Conservation (phyloP, 2,888 invertebrate genomes). For the Macropis europaea region DNA sequence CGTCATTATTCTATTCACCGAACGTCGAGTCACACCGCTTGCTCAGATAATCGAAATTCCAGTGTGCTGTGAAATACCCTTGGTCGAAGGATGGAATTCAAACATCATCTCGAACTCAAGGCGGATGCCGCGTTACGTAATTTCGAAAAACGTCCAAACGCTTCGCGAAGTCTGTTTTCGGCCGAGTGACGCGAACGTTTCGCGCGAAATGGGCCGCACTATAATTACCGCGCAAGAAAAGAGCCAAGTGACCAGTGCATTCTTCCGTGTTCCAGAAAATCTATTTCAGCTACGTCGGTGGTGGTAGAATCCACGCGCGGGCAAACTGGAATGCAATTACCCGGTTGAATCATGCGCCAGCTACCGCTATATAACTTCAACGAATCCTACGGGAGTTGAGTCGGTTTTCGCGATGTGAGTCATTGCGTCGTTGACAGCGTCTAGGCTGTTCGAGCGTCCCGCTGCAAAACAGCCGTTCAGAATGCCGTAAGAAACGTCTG, state of each 20-base stretch:
- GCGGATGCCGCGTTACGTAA: too few relatives aligned
- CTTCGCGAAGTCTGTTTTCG: neutral
- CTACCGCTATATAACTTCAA: conserved; percentile 30
- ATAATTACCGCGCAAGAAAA: conserved; percentile 22
- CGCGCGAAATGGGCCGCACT: conserved; percentile 17
- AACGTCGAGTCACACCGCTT: too few relatives aligned
- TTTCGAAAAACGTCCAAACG: too few relatives aligned
- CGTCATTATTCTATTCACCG: too few relatives aligned
- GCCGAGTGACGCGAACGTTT: conserved; percentile 18
- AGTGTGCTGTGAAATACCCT: too few relatives aligned
- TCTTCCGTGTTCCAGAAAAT: conserved; percentile 56
- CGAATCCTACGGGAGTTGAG: conserved; percentile 36
- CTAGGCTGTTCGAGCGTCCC: conserved; percentile 5
- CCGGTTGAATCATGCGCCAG: conserved; percentile 54
- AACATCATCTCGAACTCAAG: too few relatives aligned
- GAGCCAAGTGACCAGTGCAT: conserved; percentile 22
- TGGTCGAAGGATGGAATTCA: too few relatives aligned
- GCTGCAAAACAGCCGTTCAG: conserved; percentile 39
- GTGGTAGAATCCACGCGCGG: conserved; percentile 9
- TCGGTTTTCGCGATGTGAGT: conserved; percentile 53
- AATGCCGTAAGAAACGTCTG: conserved; percentile 23
- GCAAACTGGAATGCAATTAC: conserved; percentile 61
- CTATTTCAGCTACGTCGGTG: conserved; percentile 49
- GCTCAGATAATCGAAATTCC: too few relatives aligned
- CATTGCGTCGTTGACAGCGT: conserved; percentile 68